phyloP scores from a whole-genome alignment of 2,113 vertebrate genomes.

The Hipposideros armiger region DNA sequence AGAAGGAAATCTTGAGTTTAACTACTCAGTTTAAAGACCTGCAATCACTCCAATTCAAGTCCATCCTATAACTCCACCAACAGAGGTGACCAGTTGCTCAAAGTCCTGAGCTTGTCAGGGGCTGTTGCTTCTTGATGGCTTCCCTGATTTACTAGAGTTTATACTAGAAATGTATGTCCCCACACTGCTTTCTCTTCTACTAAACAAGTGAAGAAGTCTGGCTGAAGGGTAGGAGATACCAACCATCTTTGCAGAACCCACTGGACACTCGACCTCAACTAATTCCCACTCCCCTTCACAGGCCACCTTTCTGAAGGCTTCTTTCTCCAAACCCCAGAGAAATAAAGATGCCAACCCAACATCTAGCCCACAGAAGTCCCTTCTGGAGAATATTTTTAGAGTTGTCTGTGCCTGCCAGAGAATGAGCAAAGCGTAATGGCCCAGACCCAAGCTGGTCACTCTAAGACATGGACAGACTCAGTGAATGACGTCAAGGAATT shows the following conservation, averaged over 20 bases:
- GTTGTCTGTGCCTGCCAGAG: conserved; percentile 72
- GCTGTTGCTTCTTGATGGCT: not conserved
- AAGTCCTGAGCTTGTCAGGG: not conserved
- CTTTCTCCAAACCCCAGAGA: conserved; percentile 29
- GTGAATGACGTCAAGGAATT: conserved; percentile 81
- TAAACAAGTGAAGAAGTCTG: not conserved
- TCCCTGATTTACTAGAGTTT: not conserved
- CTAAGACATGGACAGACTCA: conserved; percentile 62
- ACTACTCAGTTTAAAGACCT: not conserved
- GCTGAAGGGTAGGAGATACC: not conserved
- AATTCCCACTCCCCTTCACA: not conserved
- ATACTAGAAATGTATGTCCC: not conserved
- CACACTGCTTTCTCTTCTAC: not conserved
- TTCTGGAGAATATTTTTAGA: conserved; percentile 80
- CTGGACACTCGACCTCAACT: not conserved
- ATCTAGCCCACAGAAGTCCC: conserved; percentile 60
- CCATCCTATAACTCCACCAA: not conserved
- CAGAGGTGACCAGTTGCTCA: not conserved
- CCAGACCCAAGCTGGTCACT: conserved; percentile 69
- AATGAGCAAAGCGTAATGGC: conserved; percentile 78
- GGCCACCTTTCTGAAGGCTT: not conserved
- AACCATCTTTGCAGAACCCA: not conserved
- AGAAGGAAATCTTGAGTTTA: conserved; percentile 1
- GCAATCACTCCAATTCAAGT: not conserved
- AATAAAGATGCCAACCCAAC: conserved; percentile 59